Percentiles rank a stretch among this genome's conserved stretches.
Conservation (phyloP, 2,113 vertebrate species). For the Meleagris gallopavo region DNA sequence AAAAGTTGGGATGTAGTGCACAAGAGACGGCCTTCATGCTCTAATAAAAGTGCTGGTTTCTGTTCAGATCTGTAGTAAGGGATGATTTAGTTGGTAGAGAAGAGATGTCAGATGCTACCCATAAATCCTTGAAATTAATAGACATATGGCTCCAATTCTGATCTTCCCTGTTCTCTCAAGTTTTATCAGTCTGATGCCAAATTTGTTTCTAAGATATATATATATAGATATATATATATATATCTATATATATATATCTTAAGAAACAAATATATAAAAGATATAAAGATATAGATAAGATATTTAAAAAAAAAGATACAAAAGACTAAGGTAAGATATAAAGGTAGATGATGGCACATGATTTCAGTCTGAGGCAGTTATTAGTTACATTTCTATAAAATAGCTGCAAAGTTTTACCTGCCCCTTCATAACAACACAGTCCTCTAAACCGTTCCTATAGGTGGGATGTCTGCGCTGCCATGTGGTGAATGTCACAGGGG, state of each 20-base stretch:
- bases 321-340: too few species aligned
- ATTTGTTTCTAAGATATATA: not conserved
- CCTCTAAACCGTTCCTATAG: conserved; percentile 79
- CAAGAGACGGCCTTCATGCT: not conserved
- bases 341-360: not conserved
- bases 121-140: conserved; percentile 28
- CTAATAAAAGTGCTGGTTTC: not conserved
- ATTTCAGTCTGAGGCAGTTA: not conserved
- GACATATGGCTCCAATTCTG: not conserved
- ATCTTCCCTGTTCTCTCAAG: not conserved
- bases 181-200: not conserved
- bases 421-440: conserved; percentile 87
- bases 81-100: not conserved
- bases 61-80: not conserved
- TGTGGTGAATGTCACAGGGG: conserved; percentile 84
- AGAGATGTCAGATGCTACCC: not conserved
- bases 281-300: too few species aligned
- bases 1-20: not conserved
- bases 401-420: conserved; percentile 73
- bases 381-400: not conserved
- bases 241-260: too few species aligned
- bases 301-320: too few species aligned
- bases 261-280: too few species aligned
- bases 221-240: too few species aligned
- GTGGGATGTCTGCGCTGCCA: conserved; percentile 87